Evolutionary conservation across 2,888 invertebrate genomes (phyloP).

Genomic region (Acrocyrtus sp.): DNA sequence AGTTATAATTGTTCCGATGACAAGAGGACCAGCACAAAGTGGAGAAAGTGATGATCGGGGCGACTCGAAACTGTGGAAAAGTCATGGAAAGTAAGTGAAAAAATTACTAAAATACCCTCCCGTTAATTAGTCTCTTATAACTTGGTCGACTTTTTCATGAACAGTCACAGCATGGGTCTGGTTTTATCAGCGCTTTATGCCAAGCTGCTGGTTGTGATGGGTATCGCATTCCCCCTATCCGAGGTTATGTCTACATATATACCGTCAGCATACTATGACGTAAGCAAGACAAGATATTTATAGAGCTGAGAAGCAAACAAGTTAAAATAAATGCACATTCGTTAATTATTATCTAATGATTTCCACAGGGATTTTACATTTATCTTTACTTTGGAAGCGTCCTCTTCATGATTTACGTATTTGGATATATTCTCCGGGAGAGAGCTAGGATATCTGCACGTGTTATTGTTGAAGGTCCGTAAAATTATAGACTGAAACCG

Average conservation of each 20-base stretch:
- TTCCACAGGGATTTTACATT: slow-evolving; percentile 84
- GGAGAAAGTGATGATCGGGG: background rate
- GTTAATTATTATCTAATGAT: slow-evolving; percentile 64
- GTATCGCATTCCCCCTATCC: slow-evolving; percentile 94
- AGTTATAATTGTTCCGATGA: slow-evolving; percentile 35
- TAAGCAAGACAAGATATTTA: slow-evolving; percentile 65
- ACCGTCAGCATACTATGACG: slow-evolving; percentile 93
- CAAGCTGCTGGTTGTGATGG: slow-evolving; percentile 92
- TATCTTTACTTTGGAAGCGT: slow-evolving; percentile 89
- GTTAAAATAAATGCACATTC: slow-evolving; percentile 35
- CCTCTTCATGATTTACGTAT: slow-evolving; percentile 85
- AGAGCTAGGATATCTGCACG: slow-evolving; percentile 57
- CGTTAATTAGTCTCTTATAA: too few relatives aligned
- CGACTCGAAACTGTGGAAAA: slow-evolving; percentile 45
- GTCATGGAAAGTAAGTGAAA: slow-evolving; percentile 53
- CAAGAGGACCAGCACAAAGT: background rate
- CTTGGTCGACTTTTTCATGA: background rate
- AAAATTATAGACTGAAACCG: background rate
- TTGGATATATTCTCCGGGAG: slow-evolving; percentile 78
- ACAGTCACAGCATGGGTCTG: slow-evolving; percentile 87
- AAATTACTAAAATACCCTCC: background rate
- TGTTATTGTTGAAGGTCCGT: slow-evolving; percentile 48
- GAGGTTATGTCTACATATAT: slow-evolving; percentile 95
- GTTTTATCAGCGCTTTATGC: slow-evolving; percentile 93
- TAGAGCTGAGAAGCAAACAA: background rate